Evolutionary conservation across 2,888 invertebrate species (phyloP).

Genomic region (Scaptomyza flava): DNA sequence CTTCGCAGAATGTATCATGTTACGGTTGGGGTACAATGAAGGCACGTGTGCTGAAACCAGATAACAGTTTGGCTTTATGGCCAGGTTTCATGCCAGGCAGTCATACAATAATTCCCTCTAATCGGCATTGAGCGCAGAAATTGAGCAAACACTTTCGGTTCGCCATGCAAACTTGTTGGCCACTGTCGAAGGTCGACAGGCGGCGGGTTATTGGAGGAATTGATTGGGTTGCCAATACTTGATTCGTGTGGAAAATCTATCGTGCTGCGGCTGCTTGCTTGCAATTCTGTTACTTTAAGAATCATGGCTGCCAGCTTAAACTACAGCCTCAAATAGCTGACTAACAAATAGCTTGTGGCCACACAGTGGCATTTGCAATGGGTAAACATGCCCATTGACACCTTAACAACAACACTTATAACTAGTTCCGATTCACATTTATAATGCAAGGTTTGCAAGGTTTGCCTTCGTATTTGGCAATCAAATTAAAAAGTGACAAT

Average conservation of each 20-base stretch:
- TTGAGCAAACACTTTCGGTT: slow-evolving; percentile 73
- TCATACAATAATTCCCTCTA: slow-evolving; percentile 74
- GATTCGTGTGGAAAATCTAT: slow-evolving; percentile 23
- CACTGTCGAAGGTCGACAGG: slow-evolving; percentile 2
- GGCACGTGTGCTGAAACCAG: slow-evolving; percentile 57
- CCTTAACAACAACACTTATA: slow-evolving; percentile 20
- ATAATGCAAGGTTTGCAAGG: background rate
- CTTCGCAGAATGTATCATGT: slow-evolving; percentile 43
- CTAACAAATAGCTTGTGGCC: slow-evolving; percentile 19
- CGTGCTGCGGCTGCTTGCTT: slow-evolving; percentile 22
- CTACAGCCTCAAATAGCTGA: slow-evolving; percentile 34
- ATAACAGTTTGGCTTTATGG: slow-evolving; percentile 71
- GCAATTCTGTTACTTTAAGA: slow-evolving; percentile 20
- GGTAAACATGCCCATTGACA: slow-evolving; percentile 26
- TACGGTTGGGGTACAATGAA: slow-evolving; percentile 18
- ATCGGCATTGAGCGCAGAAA: slow-evolving; percentile 68
- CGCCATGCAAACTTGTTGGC: slow-evolving; percentile 40
- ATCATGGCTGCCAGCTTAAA: slow-evolving; percentile 41
- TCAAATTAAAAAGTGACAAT: background rate
- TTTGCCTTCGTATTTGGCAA: too few relatives aligned
- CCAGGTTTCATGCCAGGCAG: slow-evolving; percentile 68
- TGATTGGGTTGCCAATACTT: background rate
- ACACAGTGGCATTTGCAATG: slow-evolving; percentile 14
- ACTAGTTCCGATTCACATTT: background rate
- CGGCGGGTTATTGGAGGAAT: background rate